Evolutionary conservation across 2,797 vertebrate genomes (phyloP).

Genomic region (Kryptopterus vitreolus): DNA sequence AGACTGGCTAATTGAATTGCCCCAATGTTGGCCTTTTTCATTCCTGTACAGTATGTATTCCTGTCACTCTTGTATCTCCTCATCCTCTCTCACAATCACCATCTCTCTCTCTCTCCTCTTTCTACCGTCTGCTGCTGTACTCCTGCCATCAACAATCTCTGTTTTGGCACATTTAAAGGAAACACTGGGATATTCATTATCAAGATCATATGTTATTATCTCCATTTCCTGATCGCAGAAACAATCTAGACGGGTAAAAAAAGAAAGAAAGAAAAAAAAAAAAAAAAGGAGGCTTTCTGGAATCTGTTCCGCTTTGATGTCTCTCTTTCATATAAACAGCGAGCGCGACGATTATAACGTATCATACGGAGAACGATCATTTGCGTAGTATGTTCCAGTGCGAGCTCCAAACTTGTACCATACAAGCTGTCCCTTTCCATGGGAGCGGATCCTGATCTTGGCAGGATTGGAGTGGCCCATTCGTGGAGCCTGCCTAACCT

Average conservation of each 20-base stretch:
- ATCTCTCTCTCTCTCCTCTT: conserved; percentile 1
- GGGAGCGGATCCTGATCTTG: conserved; percentile 56
- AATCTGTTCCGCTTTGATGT: conserved; percentile 13
- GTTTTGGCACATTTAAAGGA: conserved; percentile 36
- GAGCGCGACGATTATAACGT: conserved; percentile 17
- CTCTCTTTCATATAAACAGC: conserved; percentile 31
- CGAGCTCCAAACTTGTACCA: conserved; percentile 47
- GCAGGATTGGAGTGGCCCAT: conserved; percentile 40
- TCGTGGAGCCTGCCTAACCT: conserved; percentile 50
- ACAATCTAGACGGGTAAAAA: not conserved
- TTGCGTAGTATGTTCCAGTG: conserved; percentile 55
- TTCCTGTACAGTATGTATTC: conserved; percentile 47
- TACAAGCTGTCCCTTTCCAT: conserved; percentile 46
- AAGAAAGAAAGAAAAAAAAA: not conserved
- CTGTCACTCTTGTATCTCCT: conserved; percentile 38
- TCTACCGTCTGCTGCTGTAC: conserved; percentile 27
- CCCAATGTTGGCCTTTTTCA: conserved; percentile 52
- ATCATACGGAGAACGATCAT: conserved; percentile 38
- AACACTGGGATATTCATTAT: conserved; percentile 42
- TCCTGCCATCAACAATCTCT: conserved; percentile 36
- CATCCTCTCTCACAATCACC: conserved; percentile 15
- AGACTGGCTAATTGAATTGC: conserved; percentile 57
- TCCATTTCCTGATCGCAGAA: conserved; percentile 36
- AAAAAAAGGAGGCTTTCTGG: conserved; percentile 25
- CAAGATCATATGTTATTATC: conserved; percentile 43